phyloP scores from a whole-genome alignment of 2,113 vertebrate genomes.

The Meriones unguiculatus region DNA sequence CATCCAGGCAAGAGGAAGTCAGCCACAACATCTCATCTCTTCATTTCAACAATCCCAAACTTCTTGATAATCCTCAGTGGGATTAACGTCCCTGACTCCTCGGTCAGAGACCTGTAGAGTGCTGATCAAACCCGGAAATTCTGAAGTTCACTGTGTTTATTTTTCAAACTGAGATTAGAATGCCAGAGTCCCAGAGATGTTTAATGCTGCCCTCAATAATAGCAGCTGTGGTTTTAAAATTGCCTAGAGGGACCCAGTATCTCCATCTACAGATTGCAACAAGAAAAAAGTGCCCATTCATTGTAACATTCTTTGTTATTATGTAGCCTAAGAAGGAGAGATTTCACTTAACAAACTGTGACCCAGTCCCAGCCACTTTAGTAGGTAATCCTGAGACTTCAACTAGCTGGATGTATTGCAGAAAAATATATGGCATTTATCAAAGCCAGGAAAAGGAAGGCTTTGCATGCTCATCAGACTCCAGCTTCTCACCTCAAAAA shows the following conservation, averaged over 20 bases:
- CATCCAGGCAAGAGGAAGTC: neutral
- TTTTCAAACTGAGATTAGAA: neutral
- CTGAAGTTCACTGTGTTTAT: neutral
- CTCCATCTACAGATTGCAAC: neutral
- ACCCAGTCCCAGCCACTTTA: neutral
- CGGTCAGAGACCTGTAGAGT: neutral
- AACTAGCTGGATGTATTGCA: conserved; percentile 47
- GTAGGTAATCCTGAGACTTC: neutral
- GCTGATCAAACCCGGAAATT: neutral
- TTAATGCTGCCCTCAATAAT: neutral
- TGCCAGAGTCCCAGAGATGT: neutral
- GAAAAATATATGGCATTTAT: neutral
- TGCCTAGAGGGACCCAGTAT: neutral
- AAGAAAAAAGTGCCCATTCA: neutral
- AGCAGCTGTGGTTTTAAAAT: neutral
- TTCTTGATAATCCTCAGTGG: neutral
- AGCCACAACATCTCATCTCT: neutral
- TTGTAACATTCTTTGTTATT: neutral
- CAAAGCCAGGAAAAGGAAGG: neutral
- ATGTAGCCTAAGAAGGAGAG: neutral
- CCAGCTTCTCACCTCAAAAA: conserved; percentile 24
- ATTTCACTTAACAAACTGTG: neutral
- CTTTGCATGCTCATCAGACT: neutral
- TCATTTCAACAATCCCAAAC: conserved; percentile 19
- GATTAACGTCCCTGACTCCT: neutral